These are phyloP conservation scores for Saturnia japonica DNA, from an alignment of 2,888 invertebrate genomes.

Conservation along the genomic window DNA sequence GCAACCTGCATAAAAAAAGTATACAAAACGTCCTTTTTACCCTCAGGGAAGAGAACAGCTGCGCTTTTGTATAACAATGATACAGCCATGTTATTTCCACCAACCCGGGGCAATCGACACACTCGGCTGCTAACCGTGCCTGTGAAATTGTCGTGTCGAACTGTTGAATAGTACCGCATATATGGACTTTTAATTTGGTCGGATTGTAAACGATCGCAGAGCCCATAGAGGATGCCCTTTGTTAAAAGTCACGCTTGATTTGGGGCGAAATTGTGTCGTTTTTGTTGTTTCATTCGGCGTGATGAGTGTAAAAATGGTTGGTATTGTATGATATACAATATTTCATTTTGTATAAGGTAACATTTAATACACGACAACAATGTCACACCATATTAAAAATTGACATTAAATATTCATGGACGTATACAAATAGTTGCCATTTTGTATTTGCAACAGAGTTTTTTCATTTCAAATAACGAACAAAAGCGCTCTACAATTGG, in stretches of 20 bases:
- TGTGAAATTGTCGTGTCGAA: slow-evolving; percentile 36
- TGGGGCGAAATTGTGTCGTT: slow-evolving; percentile 76
- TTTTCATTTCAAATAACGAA: slow-evolving; percentile 33
- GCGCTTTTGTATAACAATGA: slow-evolving; percentile 79
- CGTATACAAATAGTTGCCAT: slow-evolving; percentile 32
- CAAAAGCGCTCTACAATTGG: slow-evolving; percentile 34
- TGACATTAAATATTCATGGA: slow-evolving; percentile 1
- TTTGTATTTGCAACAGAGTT: slow-evolving; percentile 25
- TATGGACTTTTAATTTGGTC: slow-evolving; percentile 41
- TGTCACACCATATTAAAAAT: slow-evolving; percentile 37
- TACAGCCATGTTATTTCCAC: slow-evolving; percentile 75
- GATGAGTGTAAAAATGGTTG: slow-evolving; percentile 73
- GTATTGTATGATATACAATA: slow-evolving; percentile 42
- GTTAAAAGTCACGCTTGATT: slow-evolving; percentile 79
- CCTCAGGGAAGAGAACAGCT: slow-evolving; percentile 77
- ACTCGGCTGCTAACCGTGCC: slow-evolving; percentile 52
- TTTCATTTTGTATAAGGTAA: slow-evolving; percentile 33
- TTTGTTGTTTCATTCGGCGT: slow-evolving; percentile 73
- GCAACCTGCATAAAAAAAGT: slow-evolving; percentile 60
- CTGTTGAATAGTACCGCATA: slow-evolving; percentile 22
- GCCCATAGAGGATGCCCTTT: slow-evolving; percentile 66
- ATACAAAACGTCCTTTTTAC: slow-evolving; percentile 78
- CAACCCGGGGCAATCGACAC: slow-evolving; percentile 73
- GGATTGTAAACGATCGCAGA: slow-evolving; percentile 62
- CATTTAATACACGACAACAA: slow-evolving; percentile 31